A percentile compares a stretch with the other conserved stretches of the same genome.
phyloP scores from a whole-genome alignment of 1,140 invertebrate genomes.

The Drosophila trapezifrons region DNA sequence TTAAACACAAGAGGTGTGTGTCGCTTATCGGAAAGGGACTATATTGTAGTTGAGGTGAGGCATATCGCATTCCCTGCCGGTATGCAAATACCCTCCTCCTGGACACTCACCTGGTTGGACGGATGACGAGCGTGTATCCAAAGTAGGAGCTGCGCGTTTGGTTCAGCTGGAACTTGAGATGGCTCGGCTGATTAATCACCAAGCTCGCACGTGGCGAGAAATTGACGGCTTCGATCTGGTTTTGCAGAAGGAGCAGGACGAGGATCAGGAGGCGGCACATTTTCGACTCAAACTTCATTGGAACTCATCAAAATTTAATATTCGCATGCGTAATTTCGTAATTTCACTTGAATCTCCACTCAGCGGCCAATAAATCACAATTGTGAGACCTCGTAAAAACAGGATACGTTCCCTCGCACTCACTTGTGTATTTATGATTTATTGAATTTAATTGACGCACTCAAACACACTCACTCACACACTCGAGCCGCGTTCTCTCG shows the following conservation, averaged over 20 bases:
- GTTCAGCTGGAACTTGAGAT: slow-evolving; percentile 62
- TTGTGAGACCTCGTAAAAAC: slow-evolving; percentile 32
- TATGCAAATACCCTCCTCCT: slow-evolving; percentile 23
- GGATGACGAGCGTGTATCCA: slow-evolving; percentile 76
- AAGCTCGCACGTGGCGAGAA: slow-evolving; percentile 65
- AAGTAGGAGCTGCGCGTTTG: slow-evolving; percentile 80
- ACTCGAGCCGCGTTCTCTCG: slow-evolving; percentile 20
- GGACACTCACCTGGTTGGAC: slow-evolving; percentile 69
- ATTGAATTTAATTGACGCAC: slow-evolving; percentile 68
- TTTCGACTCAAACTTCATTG: slow-evolving; percentile 40
- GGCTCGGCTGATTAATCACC: slow-evolving; percentile 55
- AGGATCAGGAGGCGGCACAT: slow-evolving; percentile 23
- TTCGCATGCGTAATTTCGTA: slow-evolving; percentile 51
- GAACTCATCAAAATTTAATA: slow-evolving; percentile 56
- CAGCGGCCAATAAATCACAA: slow-evolving; percentile 66
- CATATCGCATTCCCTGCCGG: background rate
- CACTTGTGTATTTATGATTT: slow-evolving; percentile 64
- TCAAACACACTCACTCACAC: slow-evolving; percentile 36
- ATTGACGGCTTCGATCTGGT: slow-evolving; percentile 61
- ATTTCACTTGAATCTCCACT: slow-evolving; percentile 34
- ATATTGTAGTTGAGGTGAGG: no score
- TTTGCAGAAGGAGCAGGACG: slow-evolving; percentile 7
- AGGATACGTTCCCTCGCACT: slow-evolving; percentile 37
- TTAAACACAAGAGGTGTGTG: slow-evolving; percentile 9
- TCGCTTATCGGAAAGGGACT: background rate